Evolutionary conservation across 1,140 invertebrate genomes (phyloP).

Genomic region (Heliconius hewitsoni): DNA sequence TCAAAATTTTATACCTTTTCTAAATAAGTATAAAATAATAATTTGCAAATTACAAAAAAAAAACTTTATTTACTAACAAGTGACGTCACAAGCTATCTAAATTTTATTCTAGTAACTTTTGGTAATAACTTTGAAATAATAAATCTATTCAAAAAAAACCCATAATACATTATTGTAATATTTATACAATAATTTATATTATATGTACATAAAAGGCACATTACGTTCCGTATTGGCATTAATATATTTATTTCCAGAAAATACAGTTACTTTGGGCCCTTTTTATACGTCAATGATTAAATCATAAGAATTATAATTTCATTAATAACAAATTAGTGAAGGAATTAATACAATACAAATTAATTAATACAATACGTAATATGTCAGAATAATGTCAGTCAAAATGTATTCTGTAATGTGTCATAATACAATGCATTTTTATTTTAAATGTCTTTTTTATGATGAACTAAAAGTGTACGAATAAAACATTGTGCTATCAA

Average conservation of each 20-base stretch:
- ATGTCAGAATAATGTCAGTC: too few species aligned
- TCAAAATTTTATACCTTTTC: too few species aligned
- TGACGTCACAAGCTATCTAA: background rate
- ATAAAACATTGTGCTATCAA: background rate
- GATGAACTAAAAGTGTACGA: background rate
- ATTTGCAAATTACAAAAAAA: too few species aligned
- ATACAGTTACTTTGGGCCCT: too few species aligned
- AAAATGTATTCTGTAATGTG: too few species aligned
- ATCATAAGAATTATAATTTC: background rate
- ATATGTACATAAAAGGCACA: slow-evolving; percentile 7
- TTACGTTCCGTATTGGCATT: background rate
- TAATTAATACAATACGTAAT: too few species aligned
- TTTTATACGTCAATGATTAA: background rate
- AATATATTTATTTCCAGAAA: background rate
- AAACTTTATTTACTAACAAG: too few species aligned
- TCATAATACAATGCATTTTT: too few species aligned
- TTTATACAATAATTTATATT: background rate
- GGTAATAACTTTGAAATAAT: background rate
- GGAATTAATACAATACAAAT: too few species aligned
- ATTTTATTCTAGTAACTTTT: background rate
- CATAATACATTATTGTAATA: background rate
- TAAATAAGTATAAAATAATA: too few species aligned
- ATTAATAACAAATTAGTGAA: background rate
- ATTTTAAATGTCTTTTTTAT: background rate
- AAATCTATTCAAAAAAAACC: background rate